Conservation (phyloP, 2,113 vertebrate species). For the Rhegmatorhina hoffmannsi region DNA sequence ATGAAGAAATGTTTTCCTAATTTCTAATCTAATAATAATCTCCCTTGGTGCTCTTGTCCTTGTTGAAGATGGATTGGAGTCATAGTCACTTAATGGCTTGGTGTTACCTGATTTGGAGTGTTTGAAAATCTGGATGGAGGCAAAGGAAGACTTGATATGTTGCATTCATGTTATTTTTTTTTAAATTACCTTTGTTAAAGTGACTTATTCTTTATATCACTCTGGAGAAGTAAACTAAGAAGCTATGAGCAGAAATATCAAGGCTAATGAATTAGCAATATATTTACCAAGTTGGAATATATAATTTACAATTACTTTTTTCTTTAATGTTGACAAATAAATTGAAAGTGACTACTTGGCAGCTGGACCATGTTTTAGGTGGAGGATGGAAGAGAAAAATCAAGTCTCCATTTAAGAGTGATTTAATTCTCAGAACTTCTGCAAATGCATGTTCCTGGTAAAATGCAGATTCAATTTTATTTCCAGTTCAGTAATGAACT, state of each 20-base stretch:
- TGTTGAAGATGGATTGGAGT: background rate
- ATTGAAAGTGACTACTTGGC: background rate
- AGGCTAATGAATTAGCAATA: background rate
- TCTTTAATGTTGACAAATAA: background rate
- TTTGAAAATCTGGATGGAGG: background rate
- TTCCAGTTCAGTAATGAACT: background rate
- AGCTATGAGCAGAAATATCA: background rate
- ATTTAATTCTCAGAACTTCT: background rate
- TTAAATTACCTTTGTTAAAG: background rate
- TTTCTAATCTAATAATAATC: background rate
- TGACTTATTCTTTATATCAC: background rate
- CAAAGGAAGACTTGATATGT: background rate
- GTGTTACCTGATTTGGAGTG: background rate
- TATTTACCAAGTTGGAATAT: background rate
- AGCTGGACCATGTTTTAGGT: background rate
- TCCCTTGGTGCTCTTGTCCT: background rate
- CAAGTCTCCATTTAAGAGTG: background rate
- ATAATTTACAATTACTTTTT: background rate
- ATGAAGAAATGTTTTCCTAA: background rate
- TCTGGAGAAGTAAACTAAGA: background rate
- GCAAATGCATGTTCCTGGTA: fast-evolving
- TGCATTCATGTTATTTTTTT: background rate
- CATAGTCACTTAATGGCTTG: background rate
- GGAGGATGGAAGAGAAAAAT: background rate
- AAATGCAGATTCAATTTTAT: background rate